phyloP scores from a whole-genome alignment of 2,113 vertebrate genomes.

The Ptilonorhynchus violaceus region DNA sequence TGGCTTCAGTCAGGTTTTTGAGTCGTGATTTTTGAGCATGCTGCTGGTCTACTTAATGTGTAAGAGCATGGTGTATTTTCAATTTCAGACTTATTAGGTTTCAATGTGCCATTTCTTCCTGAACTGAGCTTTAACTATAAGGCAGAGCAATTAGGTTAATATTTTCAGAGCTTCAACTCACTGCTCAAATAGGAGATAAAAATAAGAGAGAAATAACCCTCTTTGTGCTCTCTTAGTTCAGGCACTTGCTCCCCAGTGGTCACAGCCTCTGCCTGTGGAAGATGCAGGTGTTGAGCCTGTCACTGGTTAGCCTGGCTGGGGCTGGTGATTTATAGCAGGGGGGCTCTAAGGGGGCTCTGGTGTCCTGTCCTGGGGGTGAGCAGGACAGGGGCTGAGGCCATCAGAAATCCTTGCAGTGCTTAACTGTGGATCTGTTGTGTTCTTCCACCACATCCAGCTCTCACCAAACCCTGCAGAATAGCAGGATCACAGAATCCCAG shows the following conservation, averaged over 20 bases:
- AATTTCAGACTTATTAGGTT: neutral
- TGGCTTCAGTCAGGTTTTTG: neutral
- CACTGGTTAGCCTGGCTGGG: neutral
- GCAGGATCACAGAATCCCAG: neutral
- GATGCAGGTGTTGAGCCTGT: neutral
- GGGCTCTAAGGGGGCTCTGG: neutral
- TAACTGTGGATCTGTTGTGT: rapidly evolving
- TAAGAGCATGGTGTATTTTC: neutral
- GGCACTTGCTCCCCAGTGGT: neutral
- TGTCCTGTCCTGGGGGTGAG: neutral
- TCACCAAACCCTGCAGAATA: rapidly evolving
- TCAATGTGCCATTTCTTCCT: neutral
- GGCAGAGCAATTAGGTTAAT: neutral
- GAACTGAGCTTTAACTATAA: neutral
- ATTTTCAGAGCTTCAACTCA: neutral
- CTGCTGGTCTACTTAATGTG: neutral
- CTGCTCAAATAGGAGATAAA: neutral
- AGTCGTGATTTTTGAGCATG: neutral
- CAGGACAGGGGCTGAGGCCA: neutral
- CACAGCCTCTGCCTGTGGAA: neutral
- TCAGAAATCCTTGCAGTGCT: neutral
- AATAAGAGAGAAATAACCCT: neutral
- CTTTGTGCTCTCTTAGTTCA: neutral
- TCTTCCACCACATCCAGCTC: neutral
- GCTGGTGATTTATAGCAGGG: rapidly evolving